phyloP scores from a whole-genome alignment of 2,113 vertebrate species.

The Cheilinus undulatus region DNA sequence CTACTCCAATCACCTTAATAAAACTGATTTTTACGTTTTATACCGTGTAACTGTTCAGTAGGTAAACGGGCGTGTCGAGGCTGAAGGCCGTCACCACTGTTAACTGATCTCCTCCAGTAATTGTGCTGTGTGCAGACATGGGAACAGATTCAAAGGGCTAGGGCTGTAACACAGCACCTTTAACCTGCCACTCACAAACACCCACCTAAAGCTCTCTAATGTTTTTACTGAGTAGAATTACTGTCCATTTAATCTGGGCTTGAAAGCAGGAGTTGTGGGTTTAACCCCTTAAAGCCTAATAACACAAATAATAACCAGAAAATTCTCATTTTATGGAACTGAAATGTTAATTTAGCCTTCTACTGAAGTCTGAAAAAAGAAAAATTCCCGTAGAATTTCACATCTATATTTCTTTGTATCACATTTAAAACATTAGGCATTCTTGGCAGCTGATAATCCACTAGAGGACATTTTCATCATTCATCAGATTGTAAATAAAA shows the following conservation, averaged over 20 bases:
- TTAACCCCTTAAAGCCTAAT: too few species aligned
- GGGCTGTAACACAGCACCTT: conserved; percentile 41
- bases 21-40: conserved; percentile 59
- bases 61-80: conserved; percentile 57
- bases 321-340: too few species aligned
- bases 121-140: conserved; percentile 48
- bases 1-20: conserved; percentile 56
- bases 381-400: too few species aligned
- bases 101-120: conserved; percentile 63
- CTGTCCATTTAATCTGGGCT: conserved; percentile 11
- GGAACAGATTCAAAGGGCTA: conserved; percentile 43
- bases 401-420: too few species aligned
- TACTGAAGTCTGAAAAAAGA: too few species aligned
- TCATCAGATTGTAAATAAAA: too few species aligned
- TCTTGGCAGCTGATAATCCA: too few species aligned
- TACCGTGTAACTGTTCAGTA: conserved; percentile 26
- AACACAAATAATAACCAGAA: too few species aligned
- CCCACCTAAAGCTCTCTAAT: conserved; percentile 23
- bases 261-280: neutral
- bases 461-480: too few species aligned
- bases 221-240: conserved; percentile 10
- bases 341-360: too few species aligned
- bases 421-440: too few species aligned
- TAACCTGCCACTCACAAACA: conserved; percentile 11
- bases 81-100: conserved; percentile 48